phyloP scores from a whole-genome alignment of 2,113 vertebrate species.

The Solea senegalensis region DNA sequence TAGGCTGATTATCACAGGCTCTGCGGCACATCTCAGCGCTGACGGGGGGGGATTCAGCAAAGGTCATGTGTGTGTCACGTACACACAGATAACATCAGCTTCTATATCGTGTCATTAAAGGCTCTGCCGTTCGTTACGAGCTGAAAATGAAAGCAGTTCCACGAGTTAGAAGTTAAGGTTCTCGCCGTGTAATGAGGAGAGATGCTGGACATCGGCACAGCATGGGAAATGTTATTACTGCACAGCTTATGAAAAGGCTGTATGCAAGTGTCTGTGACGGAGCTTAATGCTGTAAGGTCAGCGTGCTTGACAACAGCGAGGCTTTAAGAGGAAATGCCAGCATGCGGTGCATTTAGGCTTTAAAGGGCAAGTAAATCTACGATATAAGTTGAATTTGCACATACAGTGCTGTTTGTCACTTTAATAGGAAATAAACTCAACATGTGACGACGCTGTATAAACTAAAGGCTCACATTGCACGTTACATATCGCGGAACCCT shows the following conservation, averaged over 20 bases:
- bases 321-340: neutral
- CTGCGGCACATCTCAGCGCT: conserved; percentile 20
- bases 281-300: conserved; percentile 10
- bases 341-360: neutral
- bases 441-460: too few species aligned
- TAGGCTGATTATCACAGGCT: conserved; percentile 29
- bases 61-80: conserved; percentile 40
- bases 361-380: conserved; percentile 7
- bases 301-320: neutral
- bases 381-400: neutral
- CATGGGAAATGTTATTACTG: neutral
- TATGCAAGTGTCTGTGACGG: neutral
- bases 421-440: too few species aligned
- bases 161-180: neutral
- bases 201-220: neutral
- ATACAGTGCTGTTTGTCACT: too few species aligned
- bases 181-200: neutral
- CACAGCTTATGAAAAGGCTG: neutral
- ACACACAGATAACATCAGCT: conserved; percentile 17
- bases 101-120: conserved; percentile 2
- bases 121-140: neutral
- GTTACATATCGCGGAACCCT: too few species aligned
- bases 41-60: conserved; percentile 34
- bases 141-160: neutral
- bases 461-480: too few species aligned